A percentile compares a stretch with the other conserved stretches of the same genome.
Conservation (phyloP, 2,797 vertebrate species). For the Lacerta agilis region DNA sequence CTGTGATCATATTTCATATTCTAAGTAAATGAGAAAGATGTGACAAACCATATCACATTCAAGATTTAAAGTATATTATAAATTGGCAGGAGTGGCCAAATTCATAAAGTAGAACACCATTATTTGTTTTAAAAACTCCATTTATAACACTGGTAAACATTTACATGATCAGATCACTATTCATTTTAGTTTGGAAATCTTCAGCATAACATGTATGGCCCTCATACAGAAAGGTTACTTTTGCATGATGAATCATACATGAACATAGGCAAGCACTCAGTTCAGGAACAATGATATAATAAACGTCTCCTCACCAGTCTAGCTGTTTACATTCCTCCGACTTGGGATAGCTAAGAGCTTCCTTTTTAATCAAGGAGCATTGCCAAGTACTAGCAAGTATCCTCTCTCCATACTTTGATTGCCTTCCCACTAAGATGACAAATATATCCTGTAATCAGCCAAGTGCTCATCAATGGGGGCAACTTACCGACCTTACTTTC, state of each 20-base stretch:
- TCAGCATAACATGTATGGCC: background rate
- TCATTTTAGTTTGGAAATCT: background rate
- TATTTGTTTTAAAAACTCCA: background rate
- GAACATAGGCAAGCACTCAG: constrained; percentile 43
- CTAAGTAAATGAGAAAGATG: background rate
- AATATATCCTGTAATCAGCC: constrained; percentile 76
- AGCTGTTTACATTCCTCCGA: constrained; percentile 63
- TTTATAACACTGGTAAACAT: background rate
- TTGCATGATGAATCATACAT: constrained; percentile 27
- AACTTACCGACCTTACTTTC: constrained; percentile 49
- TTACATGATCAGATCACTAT: background rate
- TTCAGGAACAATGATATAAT: constrained; percentile 2
- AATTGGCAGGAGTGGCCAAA: background rate
- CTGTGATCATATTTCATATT: background rate
- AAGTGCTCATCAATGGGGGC: constrained; percentile 63
- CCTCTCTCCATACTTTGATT: constrained; percentile 68
- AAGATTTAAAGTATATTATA: background rate
- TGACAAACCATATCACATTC: background rate
- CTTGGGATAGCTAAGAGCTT: constrained; percentile 67
- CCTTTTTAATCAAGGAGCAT: constrained; percentile 70
- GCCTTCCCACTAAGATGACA: constrained; percentile 69
- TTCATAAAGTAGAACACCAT: background rate
- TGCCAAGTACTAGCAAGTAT: constrained; percentile 56
- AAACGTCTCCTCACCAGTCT: constrained; percentile 43
- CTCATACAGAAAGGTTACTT: background rate